Conservation (phyloP, 92 coral and sea anemone genomes). For the Heteractis magnifica region DNA sequence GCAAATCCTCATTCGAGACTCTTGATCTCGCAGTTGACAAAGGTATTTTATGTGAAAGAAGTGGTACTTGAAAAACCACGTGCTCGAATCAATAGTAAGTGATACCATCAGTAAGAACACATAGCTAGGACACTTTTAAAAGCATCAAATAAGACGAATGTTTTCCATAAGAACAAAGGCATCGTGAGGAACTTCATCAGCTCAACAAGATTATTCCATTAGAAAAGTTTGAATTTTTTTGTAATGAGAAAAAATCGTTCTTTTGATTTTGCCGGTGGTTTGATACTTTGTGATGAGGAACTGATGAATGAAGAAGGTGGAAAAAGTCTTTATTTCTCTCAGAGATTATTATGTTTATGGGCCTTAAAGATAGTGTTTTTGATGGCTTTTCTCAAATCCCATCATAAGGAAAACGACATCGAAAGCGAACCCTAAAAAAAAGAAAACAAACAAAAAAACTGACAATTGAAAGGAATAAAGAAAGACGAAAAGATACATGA, state of each 20-base stretch:
- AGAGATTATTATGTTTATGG: neutral
- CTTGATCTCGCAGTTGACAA: neutral
- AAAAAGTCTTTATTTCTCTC: neutral
- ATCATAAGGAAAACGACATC: too few relatives aligned
- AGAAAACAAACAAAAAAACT: too few relatives aligned
- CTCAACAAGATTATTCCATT: neutral
- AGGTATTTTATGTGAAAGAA: neutral
- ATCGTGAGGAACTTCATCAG: neutral
- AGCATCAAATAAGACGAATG: neutral
- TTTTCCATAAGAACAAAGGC: neutral
- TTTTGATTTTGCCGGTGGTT: neutral
- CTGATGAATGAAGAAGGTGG: neutral
- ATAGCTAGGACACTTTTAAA: neutral
- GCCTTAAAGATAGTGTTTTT: neutral
- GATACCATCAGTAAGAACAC: neutral
- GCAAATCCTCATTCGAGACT: neutral
- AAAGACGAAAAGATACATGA: neutral
- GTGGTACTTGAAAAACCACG: conserved; percentile 4
- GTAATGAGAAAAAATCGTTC: neutral
- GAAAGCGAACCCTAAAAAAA: too few relatives aligned
- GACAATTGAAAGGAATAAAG: too few relatives aligned
- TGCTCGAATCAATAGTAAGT: neutral
- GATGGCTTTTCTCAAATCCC: too few relatives aligned
- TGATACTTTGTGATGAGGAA: neutral
- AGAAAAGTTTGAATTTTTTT: neutral